phyloP scores from a whole-genome alignment of 2,113 vertebrate species.

The Peromyscus leucopus region DNA sequence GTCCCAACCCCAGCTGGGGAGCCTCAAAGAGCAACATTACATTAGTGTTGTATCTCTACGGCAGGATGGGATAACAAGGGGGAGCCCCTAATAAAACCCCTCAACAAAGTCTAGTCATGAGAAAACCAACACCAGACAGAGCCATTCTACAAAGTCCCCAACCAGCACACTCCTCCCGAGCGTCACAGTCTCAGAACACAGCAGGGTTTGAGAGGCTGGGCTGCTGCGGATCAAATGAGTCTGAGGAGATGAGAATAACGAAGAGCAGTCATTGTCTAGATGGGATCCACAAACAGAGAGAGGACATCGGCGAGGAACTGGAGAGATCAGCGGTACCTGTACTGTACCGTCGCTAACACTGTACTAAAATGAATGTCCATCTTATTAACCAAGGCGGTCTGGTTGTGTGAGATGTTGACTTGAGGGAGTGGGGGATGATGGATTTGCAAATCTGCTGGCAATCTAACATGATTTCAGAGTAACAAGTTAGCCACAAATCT shows the following conservation, averaged over 20 bases:
- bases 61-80: background rate
- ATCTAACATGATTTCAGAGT: constrained; percentile 22
- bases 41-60: background rate
- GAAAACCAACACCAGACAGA: background rate
- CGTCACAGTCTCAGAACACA: background rate
- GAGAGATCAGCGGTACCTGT: background rate
- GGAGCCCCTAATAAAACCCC: background rate
- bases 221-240: background rate
- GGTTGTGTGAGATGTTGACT: background rate
- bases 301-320: background rate
- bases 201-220: background rate
- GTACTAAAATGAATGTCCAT: background rate
- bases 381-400: background rate
- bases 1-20: background rate
- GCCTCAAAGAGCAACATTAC: background rate
- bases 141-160: background rate
- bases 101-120: background rate
- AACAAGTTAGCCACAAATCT: background rate
- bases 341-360: background rate
- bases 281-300: background rate
- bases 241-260: background rate
- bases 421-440: background rate
- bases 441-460: background rate
- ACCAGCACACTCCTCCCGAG: background rate
- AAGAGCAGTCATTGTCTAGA: background rate